Evolutionary conservation across 2,888 invertebrate species (phyloP).

Genomic region (Disparrhopalites patrizii): DNA sequence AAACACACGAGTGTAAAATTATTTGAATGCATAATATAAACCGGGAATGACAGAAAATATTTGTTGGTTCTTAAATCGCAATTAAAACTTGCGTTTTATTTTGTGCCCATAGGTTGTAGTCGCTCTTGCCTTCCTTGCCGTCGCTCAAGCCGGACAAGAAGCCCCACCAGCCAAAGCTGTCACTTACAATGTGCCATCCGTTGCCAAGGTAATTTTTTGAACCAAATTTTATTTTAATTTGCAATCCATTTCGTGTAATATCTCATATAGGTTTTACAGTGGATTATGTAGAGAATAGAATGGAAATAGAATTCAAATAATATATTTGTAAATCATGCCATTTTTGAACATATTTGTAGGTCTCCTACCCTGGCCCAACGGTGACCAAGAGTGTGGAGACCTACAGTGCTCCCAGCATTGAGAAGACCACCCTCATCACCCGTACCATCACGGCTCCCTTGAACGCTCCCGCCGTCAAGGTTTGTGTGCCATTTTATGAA

Average conservation of each 20-base stretch:
- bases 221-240: too few relatives aligned
- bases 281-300: too few relatives aligned
- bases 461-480: slow-evolving; percentile 32
- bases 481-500: not conserved
- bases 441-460: slow-evolving; percentile 35
- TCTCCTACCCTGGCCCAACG: slow-evolving; percentile 32
- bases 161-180: slow-evolving; percentile 46
- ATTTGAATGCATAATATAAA: not conserved
- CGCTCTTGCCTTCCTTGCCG: slow-evolving; percentile 37
- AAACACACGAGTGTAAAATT: too few relatives aligned
- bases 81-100: slow-evolving; percentile 9
- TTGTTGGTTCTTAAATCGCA: not conserved
- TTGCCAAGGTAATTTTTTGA: slow-evolving; percentile 41
- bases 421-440: slow-evolving; percentile 37
- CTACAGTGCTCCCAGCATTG: slow-evolving; percentile 34
- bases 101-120: slow-evolving; percentile 39
- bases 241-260: too few relatives aligned
- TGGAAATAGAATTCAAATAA: too few relatives aligned
- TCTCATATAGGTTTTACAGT: too few relatives aligned
- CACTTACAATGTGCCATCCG: slow-evolving; percentile 45
- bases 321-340: too few relatives aligned
- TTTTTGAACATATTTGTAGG: too few relatives aligned
- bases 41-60: not conserved
- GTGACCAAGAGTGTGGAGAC: slow-evolving; percentile 32
- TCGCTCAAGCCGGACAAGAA: slow-evolving; percentile 41